phyloP scores from a whole-genome alignment of 2,888 invertebrate species.

The Vesta saturnalis region DNA sequence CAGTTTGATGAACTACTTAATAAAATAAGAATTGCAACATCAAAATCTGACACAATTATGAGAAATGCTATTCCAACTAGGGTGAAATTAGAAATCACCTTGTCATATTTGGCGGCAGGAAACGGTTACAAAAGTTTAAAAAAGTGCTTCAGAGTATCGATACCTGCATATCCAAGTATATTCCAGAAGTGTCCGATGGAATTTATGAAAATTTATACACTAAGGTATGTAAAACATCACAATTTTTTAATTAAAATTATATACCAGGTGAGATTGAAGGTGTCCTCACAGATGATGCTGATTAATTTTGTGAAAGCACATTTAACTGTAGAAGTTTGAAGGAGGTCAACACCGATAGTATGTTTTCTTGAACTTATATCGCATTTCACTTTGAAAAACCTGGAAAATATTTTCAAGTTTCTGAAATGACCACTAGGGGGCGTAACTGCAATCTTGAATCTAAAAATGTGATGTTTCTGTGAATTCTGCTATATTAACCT shows the following conservation, averaged over 20 bases:
- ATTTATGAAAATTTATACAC: slow-evolving; percentile 15
- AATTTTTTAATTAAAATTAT: not conserved
- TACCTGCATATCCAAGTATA: slow-evolving; percentile 17
- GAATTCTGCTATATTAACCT: too few relatives aligned
- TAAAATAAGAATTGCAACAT: not conserved
- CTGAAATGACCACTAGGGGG: too few relatives aligned
- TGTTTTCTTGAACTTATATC: slow-evolving; percentile 8
- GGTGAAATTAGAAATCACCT: slow-evolving; percentile 20
- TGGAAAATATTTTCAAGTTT: too few relatives aligned
- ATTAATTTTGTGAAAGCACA: too few relatives aligned
- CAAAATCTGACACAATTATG: slow-evolving; percentile 12
- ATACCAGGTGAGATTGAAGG: not conserved
- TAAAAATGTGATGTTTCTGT: too few relatives aligned
- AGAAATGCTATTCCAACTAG: slow-evolving; percentile 15
- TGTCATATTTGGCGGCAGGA: slow-evolving; percentile 21
- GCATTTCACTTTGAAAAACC: not conserved
- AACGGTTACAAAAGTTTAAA: slow-evolving; percentile 18
- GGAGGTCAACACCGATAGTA: not conserved
- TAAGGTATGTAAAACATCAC: slow-evolving; percentile 9
- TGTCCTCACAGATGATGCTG: not conserved
- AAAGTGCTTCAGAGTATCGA: slow-evolving; percentile 10
- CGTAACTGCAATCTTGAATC: too few relatives aligned
- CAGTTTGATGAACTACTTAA: not conserved
- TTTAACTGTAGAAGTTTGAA: too few relatives aligned
- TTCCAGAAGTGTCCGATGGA: slow-evolving; percentile 22